Evolutionary conservation across 2,113 vertebrate species (phyloP), one percentile per base, ranked within the genome.

Genomic region (Seriola dumerili): DNA sequence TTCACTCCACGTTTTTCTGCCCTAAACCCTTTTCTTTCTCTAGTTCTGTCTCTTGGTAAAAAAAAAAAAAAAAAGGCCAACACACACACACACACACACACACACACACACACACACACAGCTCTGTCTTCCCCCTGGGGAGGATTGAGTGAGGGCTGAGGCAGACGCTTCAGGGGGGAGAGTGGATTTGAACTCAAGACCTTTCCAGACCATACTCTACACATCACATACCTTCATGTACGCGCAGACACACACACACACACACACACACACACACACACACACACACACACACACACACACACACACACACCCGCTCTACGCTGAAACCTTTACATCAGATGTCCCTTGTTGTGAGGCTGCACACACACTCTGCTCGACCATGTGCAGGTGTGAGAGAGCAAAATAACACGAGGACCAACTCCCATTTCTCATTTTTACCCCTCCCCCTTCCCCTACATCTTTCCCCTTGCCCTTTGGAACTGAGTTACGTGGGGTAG

Each of bases 1-100:
- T 90, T 90, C 87, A 74, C 84, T 90, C 70, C 88, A 90, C 81
- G 80, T 78, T 84, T 88, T 73, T 38, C 65, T 80, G 63, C 50
- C 42, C 62, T 67, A 32, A 57, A 72, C 63, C 73, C 61, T 16
- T 72, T 82, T 76, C 11, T 80, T 63, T 76, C 57, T 72, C 62
- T 76, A 34, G 21, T 36, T 85, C 71, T 77, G 71, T 81, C 75
- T 80, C 38, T 52, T 46, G 63, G 42, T 36, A 38, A 36, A 36
- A 36, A 36, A 36, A 36, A 36, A 9, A 50, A 70, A 66, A 44
- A 12, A 4, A 14, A 5, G 2, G 2, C 25, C 2, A 2, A 29
- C 25, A 29, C 25, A 29, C 4, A 10, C 0, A 1, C 16, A 19
- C 55, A 54, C 65, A 63, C 64, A 71, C 4, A 72, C 54, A 52